A percentile compares a stretch with the other conserved stretches of the same genome.
Conservation (phyloP, 2,113 vertebrate species). For the Laticauda laticaudata region DNA sequence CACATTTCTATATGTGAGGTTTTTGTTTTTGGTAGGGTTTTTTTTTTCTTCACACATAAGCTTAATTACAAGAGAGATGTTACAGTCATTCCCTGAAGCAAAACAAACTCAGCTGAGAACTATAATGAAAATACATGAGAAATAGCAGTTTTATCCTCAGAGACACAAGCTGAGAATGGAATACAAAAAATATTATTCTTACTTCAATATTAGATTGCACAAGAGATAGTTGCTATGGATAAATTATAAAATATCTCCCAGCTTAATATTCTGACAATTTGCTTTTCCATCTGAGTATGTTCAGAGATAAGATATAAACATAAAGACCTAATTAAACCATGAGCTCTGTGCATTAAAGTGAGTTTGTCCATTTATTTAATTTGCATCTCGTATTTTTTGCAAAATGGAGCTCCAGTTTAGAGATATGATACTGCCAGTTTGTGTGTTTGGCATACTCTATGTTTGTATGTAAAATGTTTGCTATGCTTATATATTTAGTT, state of each 20-base stretch:
- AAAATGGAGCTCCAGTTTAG: neutral
- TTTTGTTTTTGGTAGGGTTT: neutral
- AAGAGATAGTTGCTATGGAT: neutral
- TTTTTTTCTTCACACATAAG: neutral
- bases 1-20: neutral
- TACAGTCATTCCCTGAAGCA: constrained; percentile 22
- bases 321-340: neutral
- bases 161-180: neutral
- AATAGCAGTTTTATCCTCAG: neutral
- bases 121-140: neutral
- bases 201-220: neutral
- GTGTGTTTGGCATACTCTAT: neutral
- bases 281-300: neutral
- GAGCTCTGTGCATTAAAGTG: neutral
- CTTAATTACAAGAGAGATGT: constrained; percentile 1
- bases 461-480: neutral
- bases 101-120: fast-evolving
- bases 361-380: neutral
- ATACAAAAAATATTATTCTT: neutral
- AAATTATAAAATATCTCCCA: neutral
- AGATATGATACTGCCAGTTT: neutral
- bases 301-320: neutral
- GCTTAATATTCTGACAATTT: neutral
- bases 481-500: neutral
- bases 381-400: neutral